Base-by-base conservation (phyloP, 2,888 invertebrate genomes). In the Calephelis perditalis region DNA sequence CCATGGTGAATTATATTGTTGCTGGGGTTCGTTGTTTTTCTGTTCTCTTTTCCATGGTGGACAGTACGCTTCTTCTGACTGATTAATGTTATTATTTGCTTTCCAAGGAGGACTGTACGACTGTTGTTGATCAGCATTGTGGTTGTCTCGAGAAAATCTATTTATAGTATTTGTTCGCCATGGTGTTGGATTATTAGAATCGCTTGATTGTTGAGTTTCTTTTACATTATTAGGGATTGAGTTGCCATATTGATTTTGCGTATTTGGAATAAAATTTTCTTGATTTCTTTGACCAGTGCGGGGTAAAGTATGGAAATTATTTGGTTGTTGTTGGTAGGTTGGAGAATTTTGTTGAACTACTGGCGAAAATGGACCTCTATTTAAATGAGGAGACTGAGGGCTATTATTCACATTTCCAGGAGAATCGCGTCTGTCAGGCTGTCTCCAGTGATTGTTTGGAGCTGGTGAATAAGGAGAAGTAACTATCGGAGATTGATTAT, bases 381-480 rank as follows among this genome's bases (percentile, higher is more conserved):
- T 82, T 15, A 69, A 67, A 44, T 79, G 82, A 35, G 73, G 72
- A 37, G 72, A 71, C 40, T 72, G 82, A 36, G 84, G 80, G 63
- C 80, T 83, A 52, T 69, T 79, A 43, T 71, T 75, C 0, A 6
- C 8, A 7, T 67, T 73, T 3, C 76, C 76, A 5, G 90, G 90
- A 62, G 90, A 90, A 61, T 90, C 90, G 61, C 86, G 78, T 67
- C 77, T 84, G 55, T 88, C 88, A 52, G 87, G 89, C 67, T 91
- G 91, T 56, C 80, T 80, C 91, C 91, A 91, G 63, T 88, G 86
- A 60, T 83, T 90, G 63, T 86, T 89, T 26, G 89, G 84, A 55
- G 81, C 78, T 44, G 86, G 89, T 11, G 91, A 89, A 67, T 80
- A 86, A 2, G 85, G 78, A 6, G 82, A 78, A 64, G 77, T 86